A percentile compares a stretch with the other conserved stretches of the same genome.
Evolutionary conservation across 1,140 invertebrate species (phyloP).

Genomic region (Chironomus tepperi): DNA sequence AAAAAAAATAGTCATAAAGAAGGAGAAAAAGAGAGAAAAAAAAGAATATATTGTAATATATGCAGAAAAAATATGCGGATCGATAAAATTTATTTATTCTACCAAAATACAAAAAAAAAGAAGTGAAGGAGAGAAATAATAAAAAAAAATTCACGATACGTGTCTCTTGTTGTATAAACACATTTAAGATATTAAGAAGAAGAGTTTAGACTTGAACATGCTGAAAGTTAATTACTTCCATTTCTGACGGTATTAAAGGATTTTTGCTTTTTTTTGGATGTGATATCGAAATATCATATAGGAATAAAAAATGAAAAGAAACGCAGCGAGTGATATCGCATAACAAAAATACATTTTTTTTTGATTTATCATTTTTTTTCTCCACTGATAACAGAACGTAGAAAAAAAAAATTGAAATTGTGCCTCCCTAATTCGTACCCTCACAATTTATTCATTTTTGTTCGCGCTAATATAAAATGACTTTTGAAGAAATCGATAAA

Average conservation of each 20-base stretch:
- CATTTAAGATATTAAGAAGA: neutral
- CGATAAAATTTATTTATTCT: constrained; percentile 10
- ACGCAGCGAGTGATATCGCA: constrained; percentile 1
- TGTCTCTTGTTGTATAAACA: neutral
- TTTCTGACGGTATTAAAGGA: neutral
- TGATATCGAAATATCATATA: neutral
- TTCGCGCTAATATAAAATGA: constrained; percentile 4
- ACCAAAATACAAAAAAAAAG: constrained; percentile 7
- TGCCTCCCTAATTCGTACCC: neutral
- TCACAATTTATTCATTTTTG: neutral
- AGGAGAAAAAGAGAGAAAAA: neutral
- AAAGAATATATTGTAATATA: neutral
- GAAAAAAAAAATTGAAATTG: no score
- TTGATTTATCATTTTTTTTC: constrained; percentile 15
- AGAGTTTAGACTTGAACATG: neutral
- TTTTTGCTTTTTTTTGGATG: no score
- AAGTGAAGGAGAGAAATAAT: neutral
- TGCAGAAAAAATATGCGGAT: constrained; percentile 10
- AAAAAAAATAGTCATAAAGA: no score
- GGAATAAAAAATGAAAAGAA: neutral
- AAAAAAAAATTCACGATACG: constrained; percentile 8
- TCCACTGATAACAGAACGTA: constrained; percentile 3
- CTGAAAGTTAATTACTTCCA: constrained; percentile 1
- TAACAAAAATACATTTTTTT: neutral
- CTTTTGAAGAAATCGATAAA: neutral